These are phyloP conservation scores for Eugnorisma glareosa DNA, from an alignment of 2,888 invertebrate species.

Conservation along the genomic window DNA sequence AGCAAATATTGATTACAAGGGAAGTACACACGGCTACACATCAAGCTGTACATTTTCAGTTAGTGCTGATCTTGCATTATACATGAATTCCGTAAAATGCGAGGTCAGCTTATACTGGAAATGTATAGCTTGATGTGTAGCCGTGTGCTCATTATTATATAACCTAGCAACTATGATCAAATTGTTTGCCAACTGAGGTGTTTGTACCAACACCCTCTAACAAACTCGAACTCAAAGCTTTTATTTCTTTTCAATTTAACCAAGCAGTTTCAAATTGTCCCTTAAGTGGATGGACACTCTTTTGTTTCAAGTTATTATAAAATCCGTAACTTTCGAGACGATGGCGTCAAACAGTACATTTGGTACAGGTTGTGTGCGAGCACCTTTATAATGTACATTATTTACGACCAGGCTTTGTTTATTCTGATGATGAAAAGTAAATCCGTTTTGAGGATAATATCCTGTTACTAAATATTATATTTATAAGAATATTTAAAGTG, in stretches of 20 bases:
- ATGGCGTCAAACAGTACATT: neutral
- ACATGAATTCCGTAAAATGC: no score
- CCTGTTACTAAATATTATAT: constrained; percentile 18
- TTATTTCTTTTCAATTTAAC: neutral
- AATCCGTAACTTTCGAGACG: neutral
- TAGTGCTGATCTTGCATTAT: no score
- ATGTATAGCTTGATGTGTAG: no score
- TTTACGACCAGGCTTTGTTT: constrained; percentile 31
- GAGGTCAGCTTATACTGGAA: no score
- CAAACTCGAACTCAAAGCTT: neutral
- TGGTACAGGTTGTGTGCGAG: neutral
- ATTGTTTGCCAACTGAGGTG: neutral
- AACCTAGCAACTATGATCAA: neutral
- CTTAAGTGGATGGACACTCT: neutral
- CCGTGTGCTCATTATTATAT: neutral
- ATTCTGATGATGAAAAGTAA: constrained; percentile 37
- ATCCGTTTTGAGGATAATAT: constrained; percentile 14
- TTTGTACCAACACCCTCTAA: neutral
- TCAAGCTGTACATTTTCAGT: no score
- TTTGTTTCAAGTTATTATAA: neutral
- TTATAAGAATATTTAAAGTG: neutral
- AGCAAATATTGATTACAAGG: neutral
- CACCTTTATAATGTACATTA: constrained; percentile 24
- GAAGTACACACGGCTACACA: no score
- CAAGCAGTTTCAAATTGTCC: neutral